phyloP scores from a whole-genome alignment of 2,888 invertebrate species.

The Standfussiana lucernea region DNA sequence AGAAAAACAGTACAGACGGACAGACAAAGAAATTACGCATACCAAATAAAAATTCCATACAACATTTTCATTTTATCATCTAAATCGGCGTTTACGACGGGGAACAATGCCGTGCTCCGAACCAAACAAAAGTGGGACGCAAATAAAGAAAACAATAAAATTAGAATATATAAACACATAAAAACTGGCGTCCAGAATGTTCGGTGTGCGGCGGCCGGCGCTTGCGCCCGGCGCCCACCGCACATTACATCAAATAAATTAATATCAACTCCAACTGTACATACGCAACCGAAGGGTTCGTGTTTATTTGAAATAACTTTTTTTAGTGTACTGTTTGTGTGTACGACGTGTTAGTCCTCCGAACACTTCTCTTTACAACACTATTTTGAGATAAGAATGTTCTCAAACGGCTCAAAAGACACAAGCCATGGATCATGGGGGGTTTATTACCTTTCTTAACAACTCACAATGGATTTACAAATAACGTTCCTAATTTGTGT shows the following conservation, averaged over 20 bases:
- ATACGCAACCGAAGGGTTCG: conserved; percentile 70
- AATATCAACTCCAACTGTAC: conserved; percentile 77
- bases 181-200: conserved; percentile 86
- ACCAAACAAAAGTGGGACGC: conserved; percentile 91
- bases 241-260: conserved; percentile 84
- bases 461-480: conserved; percentile 41
- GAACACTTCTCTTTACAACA: conserved; percentile 67
- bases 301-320: conserved; percentile 75
- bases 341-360: conserved; percentile 64
- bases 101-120: conserved; percentile 89
- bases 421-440: conserved; percentile 54
- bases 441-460: conserved; percentile 61
- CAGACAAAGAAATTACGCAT: conserved; percentile 80
- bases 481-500: conserved; percentile 38
- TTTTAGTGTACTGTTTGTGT: conserved; percentile 73
- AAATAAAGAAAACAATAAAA: conserved; percentile 91
- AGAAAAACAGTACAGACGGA: conserved; percentile 68
- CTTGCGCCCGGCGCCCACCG: conserved; percentile 81
- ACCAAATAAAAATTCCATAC: conserved; percentile 85
- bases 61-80: conserved; percentile 90
- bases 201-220: conserved; percentile 80
- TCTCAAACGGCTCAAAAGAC: conserved; percentile 64
- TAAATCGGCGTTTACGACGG: conserved; percentile 90
- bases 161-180: conserved; percentile 91
- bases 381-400: conserved; percentile 67